A percentile compares a stretch with the other conserved stretches of the same genome.
These are phyloP conservation scores for Heliconius melpomene DNA, from an alignment of 1,140 invertebrate species.

Conservation along the genomic window DNA sequence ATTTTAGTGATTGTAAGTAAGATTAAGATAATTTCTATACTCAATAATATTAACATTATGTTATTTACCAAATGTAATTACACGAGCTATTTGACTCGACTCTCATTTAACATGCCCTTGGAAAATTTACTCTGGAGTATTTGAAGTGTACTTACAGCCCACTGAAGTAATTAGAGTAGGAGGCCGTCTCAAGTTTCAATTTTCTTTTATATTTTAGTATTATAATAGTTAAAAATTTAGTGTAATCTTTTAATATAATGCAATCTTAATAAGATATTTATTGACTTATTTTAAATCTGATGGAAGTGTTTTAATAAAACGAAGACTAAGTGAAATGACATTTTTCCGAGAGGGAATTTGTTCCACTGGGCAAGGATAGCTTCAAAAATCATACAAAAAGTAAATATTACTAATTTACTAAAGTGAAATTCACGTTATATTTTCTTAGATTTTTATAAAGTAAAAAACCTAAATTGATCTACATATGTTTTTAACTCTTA, in stretches of 20 bases:
- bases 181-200: conserved; percentile 14
- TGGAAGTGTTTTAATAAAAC: too few species aligned
- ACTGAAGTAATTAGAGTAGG: conserved; percentile 17
- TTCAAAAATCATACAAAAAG: too few species aligned
- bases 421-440: too few species aligned
- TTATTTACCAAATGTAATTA: conserved; percentile 13
- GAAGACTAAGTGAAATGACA: too few species aligned
- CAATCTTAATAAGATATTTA: background rate
- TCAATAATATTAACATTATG: background rate
- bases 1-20: background rate
- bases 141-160: conserved; percentile 17
- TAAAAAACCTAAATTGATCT: too few species aligned
- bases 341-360: too few species aligned
- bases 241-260: background rate
- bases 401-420: too few species aligned
- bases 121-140: conserved; percentile 15
- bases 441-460: too few species aligned
- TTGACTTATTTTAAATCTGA: background rate
- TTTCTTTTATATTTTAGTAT: conserved; percentile 9
- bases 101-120: conserved; percentile 17
- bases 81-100: conserved; percentile 16
- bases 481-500: too few species aligned
- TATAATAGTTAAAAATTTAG: background rate
- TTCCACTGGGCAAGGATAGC: too few species aligned
- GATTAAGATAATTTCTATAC: background rate